Evolutionary conservation across 2,113 vertebrate species (phyloP).

Genomic region (Oryzias curvinotus): DNA sequence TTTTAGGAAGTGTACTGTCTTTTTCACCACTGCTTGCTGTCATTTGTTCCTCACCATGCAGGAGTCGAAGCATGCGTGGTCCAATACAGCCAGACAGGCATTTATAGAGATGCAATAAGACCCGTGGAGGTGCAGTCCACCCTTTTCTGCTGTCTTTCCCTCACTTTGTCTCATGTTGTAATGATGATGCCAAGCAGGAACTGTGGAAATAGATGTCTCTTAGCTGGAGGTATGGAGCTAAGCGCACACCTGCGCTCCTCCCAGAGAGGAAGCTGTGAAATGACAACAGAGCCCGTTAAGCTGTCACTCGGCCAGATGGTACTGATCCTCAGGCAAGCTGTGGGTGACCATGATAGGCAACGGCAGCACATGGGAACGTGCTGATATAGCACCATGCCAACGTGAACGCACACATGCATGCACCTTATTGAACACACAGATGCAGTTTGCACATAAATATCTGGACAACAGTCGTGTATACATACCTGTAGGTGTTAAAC

Average conservation of each 20-base stretch:
- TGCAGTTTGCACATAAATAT: no score
- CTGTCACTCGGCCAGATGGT: conserved; percentile 55
- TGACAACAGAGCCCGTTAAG: conserved; percentile 34
- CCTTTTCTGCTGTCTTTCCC: not conserved
- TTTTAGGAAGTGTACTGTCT: no score
- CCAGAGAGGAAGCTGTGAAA: conserved; percentile 47
- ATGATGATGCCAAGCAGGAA: conserved; percentile 9
- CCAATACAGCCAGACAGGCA: no score
- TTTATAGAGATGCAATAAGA: no score
- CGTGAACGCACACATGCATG: not conserved
- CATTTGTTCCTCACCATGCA: no score
- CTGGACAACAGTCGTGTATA: no score
- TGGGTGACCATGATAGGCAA: conserved; percentile 38
- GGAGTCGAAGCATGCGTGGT: no score
- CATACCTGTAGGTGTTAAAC: no score
- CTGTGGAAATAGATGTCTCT: conserved; percentile 27
- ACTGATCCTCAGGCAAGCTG: conserved; percentile 39
- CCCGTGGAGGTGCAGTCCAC: not conserved
- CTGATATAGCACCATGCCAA: conserved; percentile 8
- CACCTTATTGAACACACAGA: not conserved
- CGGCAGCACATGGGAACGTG: conserved; percentile 25
- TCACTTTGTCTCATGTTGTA: conserved; percentile 1
- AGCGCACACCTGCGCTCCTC: conserved; percentile 60
- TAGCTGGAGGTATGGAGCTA: conserved; percentile 44
- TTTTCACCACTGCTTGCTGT: no score